Evolutionary conservation across 2,888 invertebrate genomes (phyloP), one percentile per base, ranked within the genome.

Genomic region (Ophion slaviceki): DNA sequence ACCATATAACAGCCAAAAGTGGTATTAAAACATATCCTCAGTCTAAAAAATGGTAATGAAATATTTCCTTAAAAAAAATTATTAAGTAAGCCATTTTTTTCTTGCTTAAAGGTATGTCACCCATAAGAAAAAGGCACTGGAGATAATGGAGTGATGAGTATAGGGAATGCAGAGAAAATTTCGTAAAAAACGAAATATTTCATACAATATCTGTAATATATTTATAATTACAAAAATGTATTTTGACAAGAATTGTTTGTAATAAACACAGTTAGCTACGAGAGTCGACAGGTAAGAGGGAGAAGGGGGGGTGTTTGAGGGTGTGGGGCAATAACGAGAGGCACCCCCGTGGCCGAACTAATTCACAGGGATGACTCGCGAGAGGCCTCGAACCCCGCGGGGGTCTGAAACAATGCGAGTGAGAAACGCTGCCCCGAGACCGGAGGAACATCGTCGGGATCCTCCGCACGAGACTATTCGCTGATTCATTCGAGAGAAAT

Each of bases 311-410:
- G 36, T 78, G 75, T 82, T 77, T 68, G 66, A 82, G 80, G 87
- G 88, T 82, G 87, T 90, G 89, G 89, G 85, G 84, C 88, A 91
- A 92, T 92, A 92, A 92, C 92, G 92, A 93, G 80, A 80, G 93
- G 92, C 91, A 93, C 93, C 93, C 93, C 93, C 91, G 93, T 90
- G 92, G 93, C 90, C 92, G 92, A 93, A 92, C 93, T 93, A 93
- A 93, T 93, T 93, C 93, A 91, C 92, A 91, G 92, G 93, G 91
- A 93, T 93, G 93, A 93, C 93, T 93, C 92, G 93, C 92, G 92
- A 90, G 92, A 80, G 80, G 40, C 36, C 92, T 89, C 88, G 87
- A 88, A 89, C 93, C 90, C 93, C 88, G 92, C 93, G 90, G 93
- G 93, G 92, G 93, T 91, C 93, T 93, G 93, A 93, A 93, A 93